Base-by-base conservation (phyloP, 1,140 invertebrate species). In the Drosophila sechellia region DNA sequence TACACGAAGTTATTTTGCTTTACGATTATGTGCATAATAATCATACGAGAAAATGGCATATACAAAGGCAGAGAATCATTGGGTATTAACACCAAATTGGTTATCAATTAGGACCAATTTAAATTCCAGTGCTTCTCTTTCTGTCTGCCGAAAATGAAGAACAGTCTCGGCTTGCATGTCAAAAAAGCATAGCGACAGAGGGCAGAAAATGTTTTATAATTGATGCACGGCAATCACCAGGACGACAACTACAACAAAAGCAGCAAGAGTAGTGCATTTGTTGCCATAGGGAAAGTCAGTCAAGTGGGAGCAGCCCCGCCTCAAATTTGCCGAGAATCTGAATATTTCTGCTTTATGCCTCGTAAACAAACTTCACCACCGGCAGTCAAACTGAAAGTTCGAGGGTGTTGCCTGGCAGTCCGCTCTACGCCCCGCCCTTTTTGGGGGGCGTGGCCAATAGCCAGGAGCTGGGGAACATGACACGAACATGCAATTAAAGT, bases 321-420 rank as follows among this genome's bases (percentile, higher is more conserved):
- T 12, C 37, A 3, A 13, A 35, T 57, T 22, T 13, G 4, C 17
- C 48, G 25, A 13, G 15, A 31, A 31, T 31, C 8, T 31, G 46
- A 59, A 68, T 37, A 65, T 53, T 39, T 42, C 31, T 75, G 73
- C 56, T 77, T 50, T 77, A 55, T 55, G 35, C 65, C 39, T 40
- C 53, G 74, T 83, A 87, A 86, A 87, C 79, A 86, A 87, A 89
- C 66, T 84, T 59, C 64, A 59, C 49, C 43, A 49, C 58, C 56
- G 45, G 61, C 52, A 63, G 43, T 53, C 42, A 27, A 60, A 76
- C 58, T 64, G 35, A 37, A 75, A 70, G 64, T 34, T 77, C 56
- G 63, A 79, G 83, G 83, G 83, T 66, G 83, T 87, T 87, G 84
- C 83, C 61, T 79, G 66, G 83, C 60, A 56, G 37, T 39, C 56